Conservation (phyloP, 2,888 invertebrate species). For the Idaea biselata region DNA sequence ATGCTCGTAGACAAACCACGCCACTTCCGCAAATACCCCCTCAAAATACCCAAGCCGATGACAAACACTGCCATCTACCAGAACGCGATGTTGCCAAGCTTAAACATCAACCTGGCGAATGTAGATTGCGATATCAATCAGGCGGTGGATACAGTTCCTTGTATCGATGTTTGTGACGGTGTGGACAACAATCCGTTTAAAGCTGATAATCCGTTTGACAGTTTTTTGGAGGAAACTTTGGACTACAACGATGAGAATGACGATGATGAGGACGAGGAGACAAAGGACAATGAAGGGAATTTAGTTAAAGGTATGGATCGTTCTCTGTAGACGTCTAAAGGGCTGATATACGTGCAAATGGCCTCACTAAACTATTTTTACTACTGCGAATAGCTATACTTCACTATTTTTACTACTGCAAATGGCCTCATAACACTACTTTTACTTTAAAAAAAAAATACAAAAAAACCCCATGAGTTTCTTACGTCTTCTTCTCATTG, state of each 20-base stretch:
- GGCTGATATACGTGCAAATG: no score
- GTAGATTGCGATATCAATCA: slow-evolving; percentile 2
- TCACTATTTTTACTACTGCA: no score
- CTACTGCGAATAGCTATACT: no score
- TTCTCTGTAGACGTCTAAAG: no score
- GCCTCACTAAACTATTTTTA: no score
- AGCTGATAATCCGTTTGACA: slow-evolving; percentile 25
- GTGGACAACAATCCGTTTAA: slow-evolving; percentile 56
- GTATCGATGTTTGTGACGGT: slow-evolving; percentile 48
- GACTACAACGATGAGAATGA: slow-evolving; percentile 17
- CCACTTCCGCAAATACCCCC: slow-evolving; percentile 61
- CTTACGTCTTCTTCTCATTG: no score
- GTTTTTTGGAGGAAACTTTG: slow-evolving; percentile 9
- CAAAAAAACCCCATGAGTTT: no score
- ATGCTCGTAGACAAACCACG: slow-evolving; percentile 63
- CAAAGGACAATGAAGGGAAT: slow-evolving; percentile 46
- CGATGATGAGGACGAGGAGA: slow-evolving; percentile 23
- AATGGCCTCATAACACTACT: no score
- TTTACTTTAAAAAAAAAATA: no score
- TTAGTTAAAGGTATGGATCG: slow-evolving; percentile 52
- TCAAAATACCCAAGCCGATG: not conserved
- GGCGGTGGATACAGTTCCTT: not conserved
- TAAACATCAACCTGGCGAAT: not conserved
- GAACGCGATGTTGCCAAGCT: slow-evolving; percentile 41
- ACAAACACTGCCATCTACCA: slow-evolving; percentile 49